phyloP scores from a whole-genome alignment of 2,113 vertebrate genomes.

The Andinoacara biseriatus region DNA sequence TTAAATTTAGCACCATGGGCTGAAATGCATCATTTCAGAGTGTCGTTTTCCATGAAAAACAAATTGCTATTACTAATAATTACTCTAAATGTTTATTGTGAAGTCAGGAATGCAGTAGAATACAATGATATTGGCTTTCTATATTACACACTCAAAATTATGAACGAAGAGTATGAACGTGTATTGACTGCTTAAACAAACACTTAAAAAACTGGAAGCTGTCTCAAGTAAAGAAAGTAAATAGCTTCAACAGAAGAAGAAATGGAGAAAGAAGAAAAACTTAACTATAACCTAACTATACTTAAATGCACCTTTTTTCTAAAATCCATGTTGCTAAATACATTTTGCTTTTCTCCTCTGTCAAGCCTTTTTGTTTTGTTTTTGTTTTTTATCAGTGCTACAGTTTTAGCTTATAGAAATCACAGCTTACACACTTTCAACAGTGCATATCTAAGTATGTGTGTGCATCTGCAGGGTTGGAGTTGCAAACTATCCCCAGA shows the following conservation, averaged over 20 bases:
- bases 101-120: neutral
- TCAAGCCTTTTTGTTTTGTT: neutral
- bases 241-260: neutral
- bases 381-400: neutral
- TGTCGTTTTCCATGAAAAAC: neutral
- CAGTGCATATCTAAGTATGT: slow-evolving; percentile 9
- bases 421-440: slow-evolving; percentile 18
- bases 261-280: neutral
- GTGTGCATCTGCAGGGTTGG: slow-evolving; percentile 20
- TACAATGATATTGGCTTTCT: neutral
- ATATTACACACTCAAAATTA: neutral
- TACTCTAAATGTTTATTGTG: neutral
- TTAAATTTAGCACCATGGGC: neutral
- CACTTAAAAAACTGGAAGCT: neutral
- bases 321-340: neutral
- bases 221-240: neutral
- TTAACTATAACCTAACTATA: neutral
- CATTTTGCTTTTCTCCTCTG: neutral
- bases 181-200: neutral
- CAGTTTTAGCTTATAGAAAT: neutral
- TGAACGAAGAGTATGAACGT: neutral
- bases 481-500: slow-evolving; percentile 24
- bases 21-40: neutral
- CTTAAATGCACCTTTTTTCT: too few relatives aligned
- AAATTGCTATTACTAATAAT: neutral